A percentile compares a stretch with the other conserved stretches of the same genome.
Conservation (phyloP, 2,888 invertebrate species). For the Hemistola chrysoprasaria region DNA sequence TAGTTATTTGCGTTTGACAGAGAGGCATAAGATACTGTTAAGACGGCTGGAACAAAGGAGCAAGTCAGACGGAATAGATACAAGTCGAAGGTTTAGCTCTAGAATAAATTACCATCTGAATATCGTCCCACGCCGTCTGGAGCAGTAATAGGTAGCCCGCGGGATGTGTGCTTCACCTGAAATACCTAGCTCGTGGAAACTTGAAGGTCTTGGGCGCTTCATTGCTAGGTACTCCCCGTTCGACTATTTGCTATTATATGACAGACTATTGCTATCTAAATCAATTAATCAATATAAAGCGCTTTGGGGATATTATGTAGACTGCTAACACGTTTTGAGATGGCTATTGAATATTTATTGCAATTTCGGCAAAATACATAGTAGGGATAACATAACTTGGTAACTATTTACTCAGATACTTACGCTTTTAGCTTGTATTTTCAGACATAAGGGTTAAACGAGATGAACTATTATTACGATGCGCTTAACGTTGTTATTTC, state of each 20-base stretch:
- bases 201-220: conserved; percentile 9
- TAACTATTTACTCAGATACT: no score
- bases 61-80: conserved; percentile 31
- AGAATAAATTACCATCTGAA: conserved; percentile 33
- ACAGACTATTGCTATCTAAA: conserved; percentile 5
- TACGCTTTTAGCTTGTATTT: no score
- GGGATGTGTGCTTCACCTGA: conserved; percentile 10
- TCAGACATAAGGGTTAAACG: no score
- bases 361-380: neutral
- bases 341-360: no score
- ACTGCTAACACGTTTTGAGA: no score
- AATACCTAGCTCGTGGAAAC: conserved; percentile 10
- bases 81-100: conserved; percentile 25
- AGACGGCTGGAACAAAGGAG: conserved; percentile 32
- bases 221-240: no score
- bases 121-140: conserved; percentile 25
- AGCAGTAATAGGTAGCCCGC: conserved; percentile 10
- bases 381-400: conserved; percentile 1
- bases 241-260: conserved; percentile 8
- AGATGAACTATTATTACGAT: no score
- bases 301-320: neutral
- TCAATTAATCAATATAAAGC: conserved; percentile 3
- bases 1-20: conserved; percentile 26
- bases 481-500: no score
- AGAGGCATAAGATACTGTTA: conserved; percentile 28